These are phyloP conservation scores for Cryptoprocta ferox DNA, from an alignment of 2,797 vertebrate genomes.

Conservation along the genomic window DNA sequence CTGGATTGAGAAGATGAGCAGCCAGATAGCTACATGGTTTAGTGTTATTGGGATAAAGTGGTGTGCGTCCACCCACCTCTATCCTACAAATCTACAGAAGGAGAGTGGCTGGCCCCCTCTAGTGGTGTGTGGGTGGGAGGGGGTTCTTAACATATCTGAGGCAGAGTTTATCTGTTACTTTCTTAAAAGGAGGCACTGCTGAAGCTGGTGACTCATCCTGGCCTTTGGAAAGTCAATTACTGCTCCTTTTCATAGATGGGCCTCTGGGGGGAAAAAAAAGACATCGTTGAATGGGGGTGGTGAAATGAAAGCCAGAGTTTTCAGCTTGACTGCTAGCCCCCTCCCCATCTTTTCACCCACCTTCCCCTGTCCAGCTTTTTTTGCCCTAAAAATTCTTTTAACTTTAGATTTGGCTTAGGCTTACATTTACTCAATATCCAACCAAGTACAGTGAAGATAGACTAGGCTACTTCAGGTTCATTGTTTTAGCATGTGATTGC, in stretches of 20 bases:
- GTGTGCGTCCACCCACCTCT: background rate
- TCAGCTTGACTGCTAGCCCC: background rate
- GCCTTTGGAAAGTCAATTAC: constrained; percentile 3
- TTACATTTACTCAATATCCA: constrained; percentile 47
- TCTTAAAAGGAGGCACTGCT: background rate
- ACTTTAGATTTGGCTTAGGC: constrained; percentile 1
- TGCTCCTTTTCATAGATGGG: constrained; percentile 13
- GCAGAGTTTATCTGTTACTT: background rate
- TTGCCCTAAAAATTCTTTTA: constrained; percentile 25
- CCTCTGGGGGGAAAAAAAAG: background rate
- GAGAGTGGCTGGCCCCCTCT: constrained; percentile 20
- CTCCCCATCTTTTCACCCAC: background rate
- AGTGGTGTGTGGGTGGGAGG: background rate
- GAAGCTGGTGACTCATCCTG: constrained; percentile 36
- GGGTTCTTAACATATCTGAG: background rate
- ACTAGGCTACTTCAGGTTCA: background rate
- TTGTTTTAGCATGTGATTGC: background rate
- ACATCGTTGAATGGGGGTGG: background rate
- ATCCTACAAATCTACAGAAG: background rate
- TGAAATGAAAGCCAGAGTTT: constrained; percentile 21
- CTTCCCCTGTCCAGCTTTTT: background rate
- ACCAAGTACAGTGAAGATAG: background rate
- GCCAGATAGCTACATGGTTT: background rate
- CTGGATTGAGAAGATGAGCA: background rate
- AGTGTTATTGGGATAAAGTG: background rate